Base-by-base conservation (phyloP, 2,888 invertebrate species). In the Thereva nobilitata region DNA sequence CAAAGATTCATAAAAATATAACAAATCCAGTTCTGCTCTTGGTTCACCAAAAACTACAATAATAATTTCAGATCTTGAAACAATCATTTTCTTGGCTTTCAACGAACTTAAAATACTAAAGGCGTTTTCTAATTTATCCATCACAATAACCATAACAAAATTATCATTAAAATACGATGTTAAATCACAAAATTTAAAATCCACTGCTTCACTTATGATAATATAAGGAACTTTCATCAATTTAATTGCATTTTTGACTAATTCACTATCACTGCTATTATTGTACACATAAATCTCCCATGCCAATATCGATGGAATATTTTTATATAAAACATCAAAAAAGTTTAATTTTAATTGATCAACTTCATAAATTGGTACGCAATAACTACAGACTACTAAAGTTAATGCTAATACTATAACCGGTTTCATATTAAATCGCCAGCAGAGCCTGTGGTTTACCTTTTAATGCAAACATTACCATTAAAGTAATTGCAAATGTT, bases 281-380 rank as follows among this genome's bases (percentile, higher is more conserved):
- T 55, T 55, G 12, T 55, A 55, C 12, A 55, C 55, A 12, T 41
- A 55, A 8, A 41, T 40, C 23, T 55, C 55, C 55, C 41, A 55
- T 23, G 23, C 2, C 23, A 2, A 23, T 23, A 23, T 23, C 23
- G 23, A 23, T 23, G 1, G 1, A 23, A 23, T 23, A 23, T 23
- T 23, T 23, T 23, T 2, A 23, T 23, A 23, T 23, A 23, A 23
- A 23, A 23, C 23, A 2, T 23, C 23, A 23, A 23, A 1, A 23
- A 23, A 23, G 2, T 23, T 23, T 2, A 23, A 23, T 23, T 23
- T 2, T 2, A 23, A 23, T 23, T 23, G 23, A 23, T 23, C 23
- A 23, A 23, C 23, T 23, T 23, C 23, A 23, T 23, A 23, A 23
- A 23, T 23, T 23, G 23, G 23, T 2, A 23, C 23, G 23, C 23